A percentile compares a stretch with the other conserved stretches of the same genome.
Evolutionary conservation across 2,113 vertebrate species (phyloP).

Genomic region (Gallinago jamesoni): DNA sequence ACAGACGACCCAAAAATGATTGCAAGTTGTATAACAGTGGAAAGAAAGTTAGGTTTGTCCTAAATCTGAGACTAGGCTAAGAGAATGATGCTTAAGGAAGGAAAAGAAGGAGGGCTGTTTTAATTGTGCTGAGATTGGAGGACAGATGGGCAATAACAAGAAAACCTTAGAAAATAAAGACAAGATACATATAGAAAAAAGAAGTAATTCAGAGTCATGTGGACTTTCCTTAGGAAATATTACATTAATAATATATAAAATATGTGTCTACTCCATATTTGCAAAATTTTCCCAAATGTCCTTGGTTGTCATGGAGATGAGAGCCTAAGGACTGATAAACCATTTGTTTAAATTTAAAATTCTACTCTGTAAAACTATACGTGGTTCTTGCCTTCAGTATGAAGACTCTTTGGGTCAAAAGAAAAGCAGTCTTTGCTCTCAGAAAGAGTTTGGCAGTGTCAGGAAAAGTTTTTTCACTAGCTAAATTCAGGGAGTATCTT

Average conservation of each 20-base stretch:
- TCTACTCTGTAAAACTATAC: not conserved
- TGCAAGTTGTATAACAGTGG: not conserved
- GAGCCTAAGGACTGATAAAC: not conserved
- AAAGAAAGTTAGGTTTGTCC: not conserved
- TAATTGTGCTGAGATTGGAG: not conserved
- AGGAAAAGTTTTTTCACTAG: not conserved
- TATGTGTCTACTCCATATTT: not conserved
- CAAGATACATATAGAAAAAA: not conserved
- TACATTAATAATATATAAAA: constrained; percentile 32
- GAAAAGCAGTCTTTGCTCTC: not conserved
- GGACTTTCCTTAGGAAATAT: not conserved
- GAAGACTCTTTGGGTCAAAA: not conserved
- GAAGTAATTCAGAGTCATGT: not conserved
- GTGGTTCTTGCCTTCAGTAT: not conserved
- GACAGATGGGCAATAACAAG: not conserved
- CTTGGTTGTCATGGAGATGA: constrained; percentile 33
- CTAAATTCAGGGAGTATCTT: not conserved
- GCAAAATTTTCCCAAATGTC: constrained; percentile 17
- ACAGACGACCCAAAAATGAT: not conserved
- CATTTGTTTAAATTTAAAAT: constrained; percentile 35
- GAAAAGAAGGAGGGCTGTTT: not conserved
- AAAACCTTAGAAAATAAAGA: not conserved
- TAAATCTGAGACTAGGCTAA: not conserved
- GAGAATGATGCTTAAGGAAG: not conserved
- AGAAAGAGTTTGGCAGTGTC: not conserved